Evolutionary conservation across 2,888 invertebrate genomes (phyloP).

Genomic region (Synergus itoensis): DNA sequence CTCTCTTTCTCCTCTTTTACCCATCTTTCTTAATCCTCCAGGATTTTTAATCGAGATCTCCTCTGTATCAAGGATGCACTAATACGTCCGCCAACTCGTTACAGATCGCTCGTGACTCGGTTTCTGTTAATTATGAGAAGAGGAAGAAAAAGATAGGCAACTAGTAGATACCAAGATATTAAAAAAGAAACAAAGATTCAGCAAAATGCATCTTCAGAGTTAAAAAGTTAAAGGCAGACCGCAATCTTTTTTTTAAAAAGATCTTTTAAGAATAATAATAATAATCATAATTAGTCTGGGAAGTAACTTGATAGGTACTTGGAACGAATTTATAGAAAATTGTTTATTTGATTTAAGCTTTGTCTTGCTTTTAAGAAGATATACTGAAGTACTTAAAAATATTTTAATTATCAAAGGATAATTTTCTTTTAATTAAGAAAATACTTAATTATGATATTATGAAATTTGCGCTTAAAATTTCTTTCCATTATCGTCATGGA

Average conservation of each 20-base stretch:
- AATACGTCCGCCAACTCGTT: conserved; percentile 54
- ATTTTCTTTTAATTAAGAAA: too few species aligned
- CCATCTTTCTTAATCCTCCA: conserved; percentile 45
- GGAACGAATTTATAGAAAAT: too few species aligned
- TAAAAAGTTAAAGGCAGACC: background rate
- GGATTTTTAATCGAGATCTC: conserved; percentile 59
- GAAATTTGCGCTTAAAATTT: background rate
- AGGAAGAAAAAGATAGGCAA: conserved; percentile 12
- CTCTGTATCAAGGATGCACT: conserved; percentile 56
- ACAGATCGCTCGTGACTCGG: conserved; percentile 43
- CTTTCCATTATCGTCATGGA: background rate
- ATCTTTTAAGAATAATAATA: background rate
- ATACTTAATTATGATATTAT: background rate
- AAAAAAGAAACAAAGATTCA: background rate
- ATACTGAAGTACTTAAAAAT: too few species aligned
- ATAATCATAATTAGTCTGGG: too few species aligned
- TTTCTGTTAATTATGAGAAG: conserved; percentile 40
- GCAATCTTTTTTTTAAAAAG: background rate
- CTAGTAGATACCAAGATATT: conserved; percentile 1
- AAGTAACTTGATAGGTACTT: too few species aligned
- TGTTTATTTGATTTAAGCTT: too few species aligned
- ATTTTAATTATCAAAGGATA: too few species aligned
- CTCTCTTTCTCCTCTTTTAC: conserved; percentile 44
- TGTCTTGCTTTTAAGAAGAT: too few species aligned
- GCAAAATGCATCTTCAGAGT: background rate